Conservation (phyloP, 2,888 invertebrate species). For the Torymus aiolomorphi region DNA sequence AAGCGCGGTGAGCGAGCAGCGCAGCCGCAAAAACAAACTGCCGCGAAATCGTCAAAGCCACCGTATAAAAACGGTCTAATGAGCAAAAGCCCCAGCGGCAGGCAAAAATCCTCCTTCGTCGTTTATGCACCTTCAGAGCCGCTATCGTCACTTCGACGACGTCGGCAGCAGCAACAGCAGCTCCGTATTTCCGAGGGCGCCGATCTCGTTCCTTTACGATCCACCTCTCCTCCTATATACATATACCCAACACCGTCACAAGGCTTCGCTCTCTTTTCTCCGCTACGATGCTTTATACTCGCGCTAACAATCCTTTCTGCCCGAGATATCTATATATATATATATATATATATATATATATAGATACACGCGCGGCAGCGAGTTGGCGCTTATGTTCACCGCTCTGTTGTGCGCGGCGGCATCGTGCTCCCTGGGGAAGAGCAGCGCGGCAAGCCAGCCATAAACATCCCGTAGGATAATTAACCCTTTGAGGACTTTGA, state of each 20-base stretch:
- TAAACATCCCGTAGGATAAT: constrained; percentile 73
- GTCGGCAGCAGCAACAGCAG: too few relatives aligned
- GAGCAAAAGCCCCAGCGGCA: too few relatives aligned
- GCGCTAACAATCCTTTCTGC: constrained; percentile 50
- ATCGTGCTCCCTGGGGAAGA: too few relatives aligned
- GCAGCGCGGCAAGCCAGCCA: constrained; percentile 63
- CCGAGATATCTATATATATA: too few relatives aligned
- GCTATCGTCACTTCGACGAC: too few relatives aligned
- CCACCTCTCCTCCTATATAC: constrained; percentile 11
- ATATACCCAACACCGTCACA: not conserved
- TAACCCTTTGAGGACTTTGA: constrained; percentile 75
- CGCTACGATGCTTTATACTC: not conserved
- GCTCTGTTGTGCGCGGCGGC: not conserved
- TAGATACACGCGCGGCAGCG: not conserved
- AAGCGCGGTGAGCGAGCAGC: too few relatives aligned
- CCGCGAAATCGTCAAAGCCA: too few relatives aligned
- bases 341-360: too few relatives aligned
- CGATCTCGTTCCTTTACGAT: constrained; percentile 14
- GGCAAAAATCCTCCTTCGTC: too few relatives aligned
- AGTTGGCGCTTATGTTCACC: not conserved
- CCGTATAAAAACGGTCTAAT: too few relatives aligned
- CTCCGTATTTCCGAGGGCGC: not conserved
- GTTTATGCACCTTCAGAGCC: too few relatives aligned
- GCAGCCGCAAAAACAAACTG: too few relatives aligned
- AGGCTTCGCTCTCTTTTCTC: not conserved